Evolutionary conservation across 2,888 invertebrate species (phyloP).

Genomic region (Hirtodrosophila confusa): DNA sequence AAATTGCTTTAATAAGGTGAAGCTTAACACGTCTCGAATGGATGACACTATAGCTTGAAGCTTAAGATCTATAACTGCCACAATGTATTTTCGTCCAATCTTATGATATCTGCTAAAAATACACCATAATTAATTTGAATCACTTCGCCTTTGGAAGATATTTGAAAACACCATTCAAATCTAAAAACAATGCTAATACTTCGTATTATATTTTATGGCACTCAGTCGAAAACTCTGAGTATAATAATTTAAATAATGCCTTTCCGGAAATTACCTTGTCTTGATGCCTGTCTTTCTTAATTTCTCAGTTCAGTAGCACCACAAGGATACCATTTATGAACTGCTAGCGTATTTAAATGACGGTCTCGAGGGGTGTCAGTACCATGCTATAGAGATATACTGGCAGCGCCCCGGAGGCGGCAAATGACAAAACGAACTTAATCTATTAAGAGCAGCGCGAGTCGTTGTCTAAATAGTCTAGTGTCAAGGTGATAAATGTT

Average conservation of each 20-base stretch:
- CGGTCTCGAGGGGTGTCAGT: not conserved
- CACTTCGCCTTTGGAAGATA: too few relatives aligned
- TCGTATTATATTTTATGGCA: too few relatives aligned
- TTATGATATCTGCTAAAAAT: too few relatives aligned
- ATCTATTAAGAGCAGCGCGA: slow-evolving; percentile 62
- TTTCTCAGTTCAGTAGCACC: slow-evolving; percentile 15
- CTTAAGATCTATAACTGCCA: too few relatives aligned
- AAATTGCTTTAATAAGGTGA: too few relatives aligned
- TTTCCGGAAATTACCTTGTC: slow-evolving; percentile 57
- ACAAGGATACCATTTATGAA: slow-evolving; percentile 32
- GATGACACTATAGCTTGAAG: too few relatives aligned
- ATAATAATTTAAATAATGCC: slow-evolving; percentile 41
- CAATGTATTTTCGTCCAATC: too few relatives aligned
- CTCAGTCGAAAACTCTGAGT: not conserved
- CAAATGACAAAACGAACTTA: slow-evolving; percentile 73
- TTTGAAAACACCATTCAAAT: too few relatives aligned
- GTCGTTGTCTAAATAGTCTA: slow-evolving; percentile 50
- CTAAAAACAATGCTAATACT: too few relatives aligned
- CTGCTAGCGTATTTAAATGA: slow-evolving; percentile 24
- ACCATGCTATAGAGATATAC: slow-evolving; percentile 6
- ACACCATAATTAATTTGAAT: too few relatives aligned
- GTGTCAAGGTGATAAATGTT: slow-evolving; percentile 74
- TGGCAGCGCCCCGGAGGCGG: slow-evolving; percentile 35
- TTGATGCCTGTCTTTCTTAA: slow-evolving; percentile 34
- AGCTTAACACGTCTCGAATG: too few relatives aligned